Percentiles rank a stretch among this genome's conserved stretches.
Conservation (phyloP, 2,888 invertebrate genomes). For the Apamea epomidion region DNA sequence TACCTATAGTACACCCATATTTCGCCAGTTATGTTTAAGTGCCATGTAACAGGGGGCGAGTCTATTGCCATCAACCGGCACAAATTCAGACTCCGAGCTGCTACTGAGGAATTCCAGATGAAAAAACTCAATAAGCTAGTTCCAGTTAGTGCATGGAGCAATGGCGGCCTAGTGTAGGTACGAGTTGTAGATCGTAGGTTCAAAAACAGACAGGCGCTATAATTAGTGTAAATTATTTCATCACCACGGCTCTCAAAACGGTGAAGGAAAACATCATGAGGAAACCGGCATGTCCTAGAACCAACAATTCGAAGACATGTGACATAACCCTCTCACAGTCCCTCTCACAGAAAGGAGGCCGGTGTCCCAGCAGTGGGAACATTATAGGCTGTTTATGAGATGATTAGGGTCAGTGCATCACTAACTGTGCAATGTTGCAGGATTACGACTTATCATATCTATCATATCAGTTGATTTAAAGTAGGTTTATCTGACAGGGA, state of each 20-base stretch:
- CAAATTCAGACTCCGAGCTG: background rate
- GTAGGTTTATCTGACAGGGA: slow-evolving; percentile 33
- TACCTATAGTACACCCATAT: background rate
- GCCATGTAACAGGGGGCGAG: background rate
- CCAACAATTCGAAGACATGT: background rate
- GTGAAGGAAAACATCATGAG: background rate
- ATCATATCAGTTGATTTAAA: slow-evolving; percentile 17
- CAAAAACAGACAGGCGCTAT: background rate
- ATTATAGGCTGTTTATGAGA: background rate
- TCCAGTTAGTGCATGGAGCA: background rate
- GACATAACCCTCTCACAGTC: background rate
- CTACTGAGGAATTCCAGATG: background rate
- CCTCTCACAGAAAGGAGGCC: background rate
- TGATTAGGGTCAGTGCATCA: background rate
- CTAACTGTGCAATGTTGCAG: slow-evolving; percentile 4
- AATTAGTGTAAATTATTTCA: background rate
- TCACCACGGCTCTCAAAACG: background rate
- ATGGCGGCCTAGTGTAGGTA: too few relatives aligned
- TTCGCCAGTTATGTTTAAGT: background rate
- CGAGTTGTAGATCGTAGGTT: too few relatives aligned
- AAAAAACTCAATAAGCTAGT: background rate
- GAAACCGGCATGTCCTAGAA: background rate
- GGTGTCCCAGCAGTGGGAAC: background rate
- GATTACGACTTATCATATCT: slow-evolving; percentile 2
- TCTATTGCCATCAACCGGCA: background rate